Evolutionary conservation across 2,113 vertebrate species (phyloP).

Genomic region (Ptilonorhynchus violaceus): DNA sequence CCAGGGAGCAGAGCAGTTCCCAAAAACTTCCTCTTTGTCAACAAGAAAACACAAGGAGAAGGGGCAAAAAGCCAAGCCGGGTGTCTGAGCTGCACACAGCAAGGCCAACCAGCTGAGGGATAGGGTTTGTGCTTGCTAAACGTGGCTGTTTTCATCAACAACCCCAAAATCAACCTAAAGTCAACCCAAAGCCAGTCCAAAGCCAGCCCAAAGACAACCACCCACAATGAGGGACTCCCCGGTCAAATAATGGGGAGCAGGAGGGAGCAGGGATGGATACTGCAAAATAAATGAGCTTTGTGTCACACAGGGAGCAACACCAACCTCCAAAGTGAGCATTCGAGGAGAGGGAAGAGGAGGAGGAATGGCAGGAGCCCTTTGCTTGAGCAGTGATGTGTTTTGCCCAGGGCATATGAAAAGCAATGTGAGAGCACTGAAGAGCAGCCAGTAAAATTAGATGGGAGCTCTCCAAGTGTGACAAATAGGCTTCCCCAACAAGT

Average conservation of each 20-base stretch:
- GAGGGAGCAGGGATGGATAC: neutral
- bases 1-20: neutral
- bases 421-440: constrained; percentile 32
- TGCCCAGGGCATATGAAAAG: constrained; percentile 47
- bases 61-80: fast-evolving
- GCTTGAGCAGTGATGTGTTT: constrained; percentile 42
- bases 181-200: neutral
- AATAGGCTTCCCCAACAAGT: constrained; percentile 46
- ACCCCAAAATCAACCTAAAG: neutral
- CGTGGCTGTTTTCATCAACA: neutral
- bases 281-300: neutral
- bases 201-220: neutral
- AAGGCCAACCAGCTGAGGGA: neutral
- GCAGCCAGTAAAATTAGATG: constrained; percentile 46
- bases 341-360: neutral
- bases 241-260: neutral
- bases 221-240: neutral
- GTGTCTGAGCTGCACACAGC: neutral
- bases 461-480: constrained; percentile 50
- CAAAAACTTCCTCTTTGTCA: neutral
- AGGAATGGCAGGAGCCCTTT: neutral
- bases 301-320: neutral
- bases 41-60: neutral
- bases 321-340: fast-evolving
- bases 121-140: neutral